phyloP scores from a whole-genome alignment of 2,888 invertebrate species.

The Drosophila emarginata region DNA sequence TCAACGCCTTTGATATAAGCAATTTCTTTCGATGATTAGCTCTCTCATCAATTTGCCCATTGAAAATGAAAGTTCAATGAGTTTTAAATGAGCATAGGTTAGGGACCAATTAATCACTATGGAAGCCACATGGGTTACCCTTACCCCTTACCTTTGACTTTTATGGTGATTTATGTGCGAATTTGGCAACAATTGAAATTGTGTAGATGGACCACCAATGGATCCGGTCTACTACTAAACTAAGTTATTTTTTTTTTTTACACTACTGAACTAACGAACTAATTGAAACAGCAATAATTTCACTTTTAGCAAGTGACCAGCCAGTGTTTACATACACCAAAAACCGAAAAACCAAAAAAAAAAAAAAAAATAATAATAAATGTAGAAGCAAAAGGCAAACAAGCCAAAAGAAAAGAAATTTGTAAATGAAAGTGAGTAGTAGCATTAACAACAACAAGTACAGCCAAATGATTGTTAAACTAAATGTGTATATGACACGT shows the following conservation, averaged over 20 bases:
- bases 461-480: constrained; percentile 64
- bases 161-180: constrained; percentile 58
- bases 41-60: constrained; percentile 48
- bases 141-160: constrained; percentile 32
- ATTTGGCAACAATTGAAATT: background rate
- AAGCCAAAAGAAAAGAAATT: constrained; percentile 64
- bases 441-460: constrained; percentile 52
- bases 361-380: constrained; percentile 19
- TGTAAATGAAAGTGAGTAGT: constrained; percentile 71
- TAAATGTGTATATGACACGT: constrained; percentile 65
- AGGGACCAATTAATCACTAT: constrained; percentile 60
- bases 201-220: constrained; percentile 13
- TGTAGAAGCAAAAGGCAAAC: constrained; percentile 37
- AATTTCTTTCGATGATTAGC: constrained; percentile 49
- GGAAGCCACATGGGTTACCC: constrained; percentile 17
- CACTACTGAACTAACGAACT: constrained; percentile 19
- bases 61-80: constrained; percentile 66
- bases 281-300: constrained; percentile 65
- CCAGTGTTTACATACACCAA: constrained; percentile 34
- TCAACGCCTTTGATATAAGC: constrained; percentile 58
- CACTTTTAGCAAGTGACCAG: constrained; percentile 69
- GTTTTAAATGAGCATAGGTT: constrained; percentile 29
- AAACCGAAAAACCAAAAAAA: constrained; percentile 31
- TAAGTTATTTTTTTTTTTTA: too few species aligned
- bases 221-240: constrained; percentile 3